Percentiles rank a stretch among this genome's conserved stretches.
Evolutionary conservation across 2,797 vertebrate genomes (phyloP).

Genomic region (Pogonophryne albipinna): DNA sequence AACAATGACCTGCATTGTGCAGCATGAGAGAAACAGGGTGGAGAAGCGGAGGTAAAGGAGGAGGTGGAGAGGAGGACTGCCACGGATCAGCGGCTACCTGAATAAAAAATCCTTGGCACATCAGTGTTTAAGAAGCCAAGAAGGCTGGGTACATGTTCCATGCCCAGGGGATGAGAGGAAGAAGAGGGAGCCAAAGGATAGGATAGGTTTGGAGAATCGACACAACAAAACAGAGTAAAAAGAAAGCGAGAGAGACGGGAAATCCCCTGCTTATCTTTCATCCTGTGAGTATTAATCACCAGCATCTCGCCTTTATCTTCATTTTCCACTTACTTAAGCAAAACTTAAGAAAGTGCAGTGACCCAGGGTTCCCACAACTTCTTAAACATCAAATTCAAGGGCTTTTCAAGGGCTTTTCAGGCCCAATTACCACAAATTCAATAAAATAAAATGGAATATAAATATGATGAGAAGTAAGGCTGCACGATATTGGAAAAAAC

Average conservation of each 20-base stretch:
- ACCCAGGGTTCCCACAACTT: no score
- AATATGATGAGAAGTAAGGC: no score
- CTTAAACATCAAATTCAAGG: no score
- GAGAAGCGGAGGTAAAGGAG: slow-evolving; percentile 10
- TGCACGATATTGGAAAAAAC: no score
- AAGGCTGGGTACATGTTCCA: slow-evolving; percentile 14
- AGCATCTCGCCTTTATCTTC: not conserved
- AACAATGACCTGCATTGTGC: slow-evolving; percentile 72
- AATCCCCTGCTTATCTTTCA: slow-evolving; percentile 18
- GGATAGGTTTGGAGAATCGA: not conserved
- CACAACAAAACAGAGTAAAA: not conserved
- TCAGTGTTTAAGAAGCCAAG: not conserved
- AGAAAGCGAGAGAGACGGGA: not conserved
- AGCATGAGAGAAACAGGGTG: slow-evolving; percentile 26
- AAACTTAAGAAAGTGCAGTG: not conserved
- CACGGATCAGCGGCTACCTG: slow-evolving; percentile 22
- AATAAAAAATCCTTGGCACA: not conserved
- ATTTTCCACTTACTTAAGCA: not conserved
- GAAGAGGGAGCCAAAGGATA: not conserved
- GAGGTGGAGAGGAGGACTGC: slow-evolving; percentile 38
- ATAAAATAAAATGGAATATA: no score
- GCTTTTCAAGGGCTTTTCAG: no score
- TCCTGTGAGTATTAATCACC: not conserved
- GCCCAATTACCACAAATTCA: no score
- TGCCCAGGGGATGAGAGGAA: slow-evolving; percentile 16